Conservation (phyloP, 1,140 invertebrate species). For the Diachasma alloeum region DNA sequence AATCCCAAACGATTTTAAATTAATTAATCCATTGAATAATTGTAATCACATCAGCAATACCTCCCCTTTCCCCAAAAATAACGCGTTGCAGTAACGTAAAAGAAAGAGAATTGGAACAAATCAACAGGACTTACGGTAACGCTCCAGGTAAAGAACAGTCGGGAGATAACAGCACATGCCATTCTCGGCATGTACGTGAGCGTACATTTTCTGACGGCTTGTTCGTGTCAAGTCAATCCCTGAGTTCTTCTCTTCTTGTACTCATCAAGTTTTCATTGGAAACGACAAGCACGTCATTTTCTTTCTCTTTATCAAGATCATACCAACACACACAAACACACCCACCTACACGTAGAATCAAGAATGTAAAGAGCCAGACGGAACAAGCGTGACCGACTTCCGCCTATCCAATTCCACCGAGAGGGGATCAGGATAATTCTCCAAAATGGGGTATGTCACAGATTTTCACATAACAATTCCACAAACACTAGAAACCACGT, state of each 20-base stretch:
- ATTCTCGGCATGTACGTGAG: constrained; percentile 59
- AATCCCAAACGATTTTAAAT: too few species aligned
- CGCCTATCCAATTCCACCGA: constrained; percentile 24
- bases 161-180: constrained; percentile 62
- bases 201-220: constrained; percentile 52
- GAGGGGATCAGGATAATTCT: constrained; percentile 27
- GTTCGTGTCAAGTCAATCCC: constrained; percentile 28
- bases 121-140: constrained; percentile 54
- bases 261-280: constrained; percentile 24
- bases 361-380: background rate
- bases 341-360: too few species aligned
- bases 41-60: too few species aligned
- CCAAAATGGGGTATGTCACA: constrained; percentile 31
- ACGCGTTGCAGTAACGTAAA: background rate
- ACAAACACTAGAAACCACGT: background rate
- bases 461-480: constrained; percentile 8
- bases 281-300: background rate
- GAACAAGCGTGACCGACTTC: constrained; percentile 32
- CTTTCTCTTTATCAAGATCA: background rate
- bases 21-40: too few species aligned
- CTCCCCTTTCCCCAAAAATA: too few species aligned
- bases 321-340: too few species aligned
- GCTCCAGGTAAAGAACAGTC: constrained; percentile 57
- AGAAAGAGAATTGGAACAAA: background rate
- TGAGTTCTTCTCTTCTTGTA: background rate